Evolutionary conservation across 1,140 invertebrate genomes (phyloP), one percentile per base, ranked within the genome.

Genomic region (Portunus trituberculatus): DNA sequence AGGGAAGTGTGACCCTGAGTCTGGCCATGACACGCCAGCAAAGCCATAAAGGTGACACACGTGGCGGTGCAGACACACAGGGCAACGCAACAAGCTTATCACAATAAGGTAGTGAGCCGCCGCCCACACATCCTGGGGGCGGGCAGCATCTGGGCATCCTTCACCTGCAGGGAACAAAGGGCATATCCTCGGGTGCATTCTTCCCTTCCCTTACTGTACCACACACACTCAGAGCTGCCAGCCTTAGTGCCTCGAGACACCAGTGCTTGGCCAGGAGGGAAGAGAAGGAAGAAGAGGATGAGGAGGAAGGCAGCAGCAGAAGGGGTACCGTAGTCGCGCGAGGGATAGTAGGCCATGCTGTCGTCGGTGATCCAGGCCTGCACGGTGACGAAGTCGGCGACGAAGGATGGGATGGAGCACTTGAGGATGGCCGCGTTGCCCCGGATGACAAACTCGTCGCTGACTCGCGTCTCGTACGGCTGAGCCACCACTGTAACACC

Each of bases 381-480:
- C 16, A 96, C 96, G 29, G 32, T 89, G 32, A 96, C 94, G 92
- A 96, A 96, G 87, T 96, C 96, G 82, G 96, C 93, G 32, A 96
- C 96, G 96, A 96, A 96, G 91, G 95, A 96, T 3, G 96, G 96
- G 83, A 96, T 93, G 59, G 95, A 89, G 93, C 96, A 97, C 88
- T 96, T 96, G 76, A 96, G 67, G 25, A 97, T 96, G 32, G 97
- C 97, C 1, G 97, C 97, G 95, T 97, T 97, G 6, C 97, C 97
- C 20, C 96, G 95, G 92, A 97, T 97, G 7, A 97, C 97, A 96
- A 97, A 97, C 7, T 97, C 97, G 96, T 97, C 97, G 94, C 96
- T 96, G 28, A 97, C 97, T 91, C 97, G 96, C n/a, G 96, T 96
- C 96, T 97, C 96, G 94, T 96, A 96, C 59, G 93, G 31, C 92